phyloP scores from a whole-genome alignment of 1,140 invertebrate species.

The Ylistrum balloti region DNA sequence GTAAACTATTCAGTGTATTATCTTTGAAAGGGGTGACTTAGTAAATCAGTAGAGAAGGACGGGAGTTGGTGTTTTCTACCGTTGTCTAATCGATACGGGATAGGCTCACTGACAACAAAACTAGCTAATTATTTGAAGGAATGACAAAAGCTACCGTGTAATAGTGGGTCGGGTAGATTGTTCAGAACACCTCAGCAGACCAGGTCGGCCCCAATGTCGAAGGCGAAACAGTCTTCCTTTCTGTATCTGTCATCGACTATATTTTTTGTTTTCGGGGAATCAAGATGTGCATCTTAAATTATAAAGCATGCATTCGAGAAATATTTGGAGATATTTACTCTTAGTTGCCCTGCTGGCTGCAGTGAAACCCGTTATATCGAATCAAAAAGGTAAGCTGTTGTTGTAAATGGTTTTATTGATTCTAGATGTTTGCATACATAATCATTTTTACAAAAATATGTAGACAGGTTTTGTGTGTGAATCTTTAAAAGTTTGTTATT shows the following conservation, averaged over 20 bases:
- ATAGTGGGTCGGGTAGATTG: not conserved
- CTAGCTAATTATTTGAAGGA: not conserved
- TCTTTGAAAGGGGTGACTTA: slow-evolving; percentile 27
- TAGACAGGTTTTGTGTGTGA: no score
- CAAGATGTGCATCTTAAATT: not conserved
- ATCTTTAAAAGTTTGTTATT: no score
- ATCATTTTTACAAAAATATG: no score
- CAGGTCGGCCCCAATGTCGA: not conserved
- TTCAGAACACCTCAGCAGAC: not conserved
- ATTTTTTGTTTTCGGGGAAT: not conserved
- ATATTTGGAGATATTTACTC: not conserved
- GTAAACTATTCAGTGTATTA: not conserved
- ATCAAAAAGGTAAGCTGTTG: not conserved
- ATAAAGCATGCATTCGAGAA: not conserved
- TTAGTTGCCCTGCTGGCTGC: not conserved
- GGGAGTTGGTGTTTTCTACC: not conserved
- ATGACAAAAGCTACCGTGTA: not conserved
- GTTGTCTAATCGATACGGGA: not conserved
- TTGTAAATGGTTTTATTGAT: no score
- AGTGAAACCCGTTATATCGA: not conserved
- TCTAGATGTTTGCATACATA: no score
- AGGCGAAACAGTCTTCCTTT: not conserved
- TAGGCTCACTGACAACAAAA: not conserved
- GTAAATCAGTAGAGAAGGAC: not conserved
- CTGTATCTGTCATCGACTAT: not conserved